Percentiles rank a stretch among this genome's conserved stretches.
Conservation (phyloP, 1,140 invertebrate genomes). For the Lepidurus arcticus region DNA sequence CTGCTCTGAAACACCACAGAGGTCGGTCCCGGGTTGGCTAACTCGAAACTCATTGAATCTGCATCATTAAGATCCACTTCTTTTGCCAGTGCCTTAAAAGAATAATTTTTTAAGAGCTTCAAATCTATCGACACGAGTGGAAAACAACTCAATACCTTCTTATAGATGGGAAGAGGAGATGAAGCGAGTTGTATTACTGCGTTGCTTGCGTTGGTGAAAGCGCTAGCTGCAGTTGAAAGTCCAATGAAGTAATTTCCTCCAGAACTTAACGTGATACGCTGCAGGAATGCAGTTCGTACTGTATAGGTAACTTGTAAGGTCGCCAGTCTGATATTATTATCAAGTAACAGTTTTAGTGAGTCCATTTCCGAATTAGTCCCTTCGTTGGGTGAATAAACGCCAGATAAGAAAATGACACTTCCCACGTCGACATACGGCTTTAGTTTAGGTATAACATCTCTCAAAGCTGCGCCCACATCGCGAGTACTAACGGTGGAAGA, state of each 20-base stretch:
- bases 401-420: not conserved
- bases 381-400: not conserved
- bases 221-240: not conserved
- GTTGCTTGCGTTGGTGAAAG: not conserved
- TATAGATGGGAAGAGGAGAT: not conserved
- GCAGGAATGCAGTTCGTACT: not conserved
- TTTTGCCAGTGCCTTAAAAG: not conserved
- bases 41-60: not conserved
- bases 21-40: not conserved
- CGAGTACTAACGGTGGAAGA: not conserved
- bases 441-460: not conserved
- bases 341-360: not conserved
- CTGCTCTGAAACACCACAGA: not conserved
- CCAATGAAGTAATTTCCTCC: not conserved
- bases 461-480: not conserved
- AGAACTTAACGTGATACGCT: not conserved
- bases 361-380: not conserved
- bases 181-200: not conserved
- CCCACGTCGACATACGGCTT: not conserved
- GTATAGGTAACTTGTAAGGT: not conserved
- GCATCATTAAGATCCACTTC: not conserved
- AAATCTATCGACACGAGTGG: not conserved
- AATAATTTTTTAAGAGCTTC: not conserved
- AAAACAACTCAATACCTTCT: not conserved
- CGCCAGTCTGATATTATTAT: not conserved